Base-by-base conservation (phyloP, 1,140 invertebrate species). In the Oedothorax gibbosus region DNA sequence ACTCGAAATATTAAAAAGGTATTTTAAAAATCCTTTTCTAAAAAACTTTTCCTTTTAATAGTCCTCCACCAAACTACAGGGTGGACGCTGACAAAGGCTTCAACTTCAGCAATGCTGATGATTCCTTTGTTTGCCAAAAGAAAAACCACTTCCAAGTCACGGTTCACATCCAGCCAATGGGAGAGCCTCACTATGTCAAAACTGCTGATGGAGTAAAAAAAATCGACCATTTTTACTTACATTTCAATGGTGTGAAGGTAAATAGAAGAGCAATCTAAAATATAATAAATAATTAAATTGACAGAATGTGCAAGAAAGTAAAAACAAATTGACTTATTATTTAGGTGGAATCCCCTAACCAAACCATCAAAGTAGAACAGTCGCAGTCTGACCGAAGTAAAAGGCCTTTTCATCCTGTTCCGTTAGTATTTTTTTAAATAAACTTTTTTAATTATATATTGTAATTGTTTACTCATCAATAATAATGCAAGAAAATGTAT, bases 111-210 rank as follows among this genome's bases (percentile, higher is more conserved):
- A 96, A 96, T 90, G 95, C 96, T 11, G 98, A 99, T 90, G 97
- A 99, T 88, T 96, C 98, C 0, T 99, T 99, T 91, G 97, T 99
- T 20, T 99, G 98, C 90, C 98, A 99, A 92, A 99, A 99, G 92
- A 99, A 99, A 90, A 99, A 99, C 90, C 98, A 99, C 90, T 99
- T 99, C 91, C 98, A 99, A 91, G 96, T 99, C 76, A 99, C 97
- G 85, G 97, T 96, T 89, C 96, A 98, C 90, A 93, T 94, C 15
- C 95, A 96, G 89, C 91, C 96, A 54, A 92, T 96, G 87, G 82
- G 88, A 57, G 96, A 95, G 0, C 94, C 97, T 6, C 94, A 96
- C 87, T 99, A 96, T 89, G 95, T 98, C 0, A 96, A 96, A 89
- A 97, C 95, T n/a, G 90, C 93, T 3, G 96, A 98, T 82, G 97